These are phyloP conservation scores for Parotocinclus haroldoi DNA, from an alignment of 2,797 vertebrate genomes.

Conservation along the genomic window DNA sequence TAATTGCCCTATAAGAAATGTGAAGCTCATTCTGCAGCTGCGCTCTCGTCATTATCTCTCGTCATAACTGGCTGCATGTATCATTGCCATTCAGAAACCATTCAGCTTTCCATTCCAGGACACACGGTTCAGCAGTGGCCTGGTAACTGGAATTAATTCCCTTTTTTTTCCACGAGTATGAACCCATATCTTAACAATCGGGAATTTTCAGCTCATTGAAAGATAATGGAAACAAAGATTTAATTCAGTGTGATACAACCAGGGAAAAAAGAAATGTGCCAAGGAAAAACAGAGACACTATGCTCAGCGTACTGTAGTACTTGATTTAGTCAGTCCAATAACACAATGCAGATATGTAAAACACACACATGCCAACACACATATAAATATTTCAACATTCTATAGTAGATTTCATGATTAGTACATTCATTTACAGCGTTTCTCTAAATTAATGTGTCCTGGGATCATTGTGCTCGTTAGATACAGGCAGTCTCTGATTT, in stretches of 20 bases:
- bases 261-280: not conserved
- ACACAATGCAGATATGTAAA: too few species aligned
- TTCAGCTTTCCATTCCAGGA: constrained; percentile 17
- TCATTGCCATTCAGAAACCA: constrained; percentile 22
- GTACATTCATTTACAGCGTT: too few species aligned
- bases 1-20: constrained; percentile 48
- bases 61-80: constrained; percentile 24
- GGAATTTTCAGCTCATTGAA: constrained; percentile 28
- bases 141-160: constrained; percentile 13
- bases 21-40: constrained; percentile 40
- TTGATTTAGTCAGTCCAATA: too few species aligned
- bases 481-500: too few species aligned
- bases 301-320: too few species aligned
- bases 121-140: constrained; percentile 6
- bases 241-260: constrained; percentile 11
- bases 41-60: constrained; percentile 16
- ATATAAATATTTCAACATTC: too few species aligned
- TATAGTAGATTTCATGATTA: too few species aligned
- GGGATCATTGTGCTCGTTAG: too few species aligned
- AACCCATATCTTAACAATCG: constrained; percentile 14
- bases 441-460: too few species aligned
- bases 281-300: too few species aligned
- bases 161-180: not conserved
- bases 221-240: constrained; percentile 17
- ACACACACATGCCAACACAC: too few species aligned